phyloP scores from a whole-genome alignment of 2,888 invertebrate species.

The Ophion ventricosus region DNA sequence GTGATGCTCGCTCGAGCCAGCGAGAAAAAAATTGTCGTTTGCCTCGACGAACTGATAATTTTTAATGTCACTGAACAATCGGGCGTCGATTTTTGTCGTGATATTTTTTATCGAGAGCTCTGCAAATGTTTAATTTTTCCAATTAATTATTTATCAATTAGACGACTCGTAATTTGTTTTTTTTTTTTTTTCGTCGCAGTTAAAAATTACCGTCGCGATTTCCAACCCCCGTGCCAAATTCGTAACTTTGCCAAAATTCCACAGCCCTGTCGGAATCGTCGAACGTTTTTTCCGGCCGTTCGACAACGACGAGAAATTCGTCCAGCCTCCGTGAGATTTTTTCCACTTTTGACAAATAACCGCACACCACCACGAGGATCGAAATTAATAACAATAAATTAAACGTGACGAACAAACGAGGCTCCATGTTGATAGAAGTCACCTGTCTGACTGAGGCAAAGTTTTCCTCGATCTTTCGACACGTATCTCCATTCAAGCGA shows the following conservation, averaged over 20 bases:
- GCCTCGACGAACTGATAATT: slow-evolving; percentile 71
- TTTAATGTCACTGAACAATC: slow-evolving; percentile 53
- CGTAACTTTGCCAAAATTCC: slow-evolving; percentile 79
- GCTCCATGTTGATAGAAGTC: slow-evolving; percentile 29
- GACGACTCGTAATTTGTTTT: not conserved
- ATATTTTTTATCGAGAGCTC: slow-evolving; percentile 72
- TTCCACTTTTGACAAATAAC: slow-evolving; percentile 51
- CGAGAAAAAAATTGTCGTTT: slow-evolving; percentile 68
- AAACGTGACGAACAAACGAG: slow-evolving; percentile 25
- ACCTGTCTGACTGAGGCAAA: slow-evolving; percentile 27
- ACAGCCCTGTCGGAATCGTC: slow-evolving; percentile 56
- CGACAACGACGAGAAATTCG: slow-evolving; percentile 50
- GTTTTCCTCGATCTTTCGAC: not conserved
- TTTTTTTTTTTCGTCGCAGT: not conserved
- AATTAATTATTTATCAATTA: not conserved
- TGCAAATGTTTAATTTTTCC: slow-evolving; percentile 57
- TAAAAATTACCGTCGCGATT: slow-evolving; percentile 82
- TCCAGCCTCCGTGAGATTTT: slow-evolving; percentile 55
- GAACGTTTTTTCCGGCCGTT: slow-evolving; percentile 34
- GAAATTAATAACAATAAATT: slow-evolving; percentile 54
- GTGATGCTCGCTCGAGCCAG: slow-evolving; percentile 44
- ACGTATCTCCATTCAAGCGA: not conserved
- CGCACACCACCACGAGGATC: slow-evolving; percentile 17
- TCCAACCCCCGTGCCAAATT: slow-evolving; percentile 77
- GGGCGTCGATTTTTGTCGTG: slow-evolving; percentile 54